A percentile compares a stretch with the other conserved stretches of the same genome.
phyloP scores from a whole-genome alignment of 2,888 invertebrate species.

The Eristalinus aeneus region DNA sequence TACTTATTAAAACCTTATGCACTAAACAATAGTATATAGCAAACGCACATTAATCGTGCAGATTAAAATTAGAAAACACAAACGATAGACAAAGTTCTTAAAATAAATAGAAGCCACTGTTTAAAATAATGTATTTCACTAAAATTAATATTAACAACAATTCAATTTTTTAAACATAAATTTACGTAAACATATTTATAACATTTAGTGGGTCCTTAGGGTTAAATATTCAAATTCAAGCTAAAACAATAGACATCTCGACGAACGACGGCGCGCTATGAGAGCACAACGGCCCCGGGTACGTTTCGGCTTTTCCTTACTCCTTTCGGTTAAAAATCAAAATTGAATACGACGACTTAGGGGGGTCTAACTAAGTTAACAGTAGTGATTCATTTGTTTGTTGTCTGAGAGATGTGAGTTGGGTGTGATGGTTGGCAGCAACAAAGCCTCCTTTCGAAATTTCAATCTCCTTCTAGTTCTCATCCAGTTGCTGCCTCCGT shows the following conservation, averaged over 20 bases:
- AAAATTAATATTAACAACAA: slow-evolving; percentile 48
- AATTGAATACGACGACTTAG: slow-evolving; percentile 51
- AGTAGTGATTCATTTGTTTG: slow-evolving; percentile 27
- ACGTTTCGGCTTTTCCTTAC: background rate
- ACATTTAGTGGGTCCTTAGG: slow-evolving; percentile 49
- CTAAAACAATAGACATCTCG: slow-evolving; percentile 2
- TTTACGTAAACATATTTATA: slow-evolving; percentile 31
- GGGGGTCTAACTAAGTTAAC: slow-evolving; percentile 61
- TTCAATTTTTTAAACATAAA: slow-evolving; percentile 58
- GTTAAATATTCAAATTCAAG: slow-evolving; percentile 30
- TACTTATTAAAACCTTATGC: slow-evolving; percentile 3
- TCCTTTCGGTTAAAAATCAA: slow-evolving; percentile 12
- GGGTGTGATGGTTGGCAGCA: slow-evolving; percentile 54
- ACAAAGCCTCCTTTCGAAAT: background rate
- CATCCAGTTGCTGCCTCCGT: slow-evolving; percentile 12
- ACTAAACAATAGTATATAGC: slow-evolving; percentile 8
- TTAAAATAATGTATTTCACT: slow-evolving; percentile 30
- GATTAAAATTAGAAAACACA: background rate
- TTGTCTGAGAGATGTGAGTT: slow-evolving; percentile 5
- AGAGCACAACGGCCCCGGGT: too few relatives aligned
- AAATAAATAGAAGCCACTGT: slow-evolving; percentile 55
- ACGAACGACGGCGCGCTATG: background rate
- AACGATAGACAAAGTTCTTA: slow-evolving; percentile 25
- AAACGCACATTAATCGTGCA: slow-evolving; percentile 2
- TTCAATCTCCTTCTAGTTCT: background rate